A percentile compares a stretch with the other conserved stretches of the same genome.
Evolutionary conservation across 1,140 invertebrate genomes (phyloP).

Genomic region (Notospermus geniculatus): DNA sequence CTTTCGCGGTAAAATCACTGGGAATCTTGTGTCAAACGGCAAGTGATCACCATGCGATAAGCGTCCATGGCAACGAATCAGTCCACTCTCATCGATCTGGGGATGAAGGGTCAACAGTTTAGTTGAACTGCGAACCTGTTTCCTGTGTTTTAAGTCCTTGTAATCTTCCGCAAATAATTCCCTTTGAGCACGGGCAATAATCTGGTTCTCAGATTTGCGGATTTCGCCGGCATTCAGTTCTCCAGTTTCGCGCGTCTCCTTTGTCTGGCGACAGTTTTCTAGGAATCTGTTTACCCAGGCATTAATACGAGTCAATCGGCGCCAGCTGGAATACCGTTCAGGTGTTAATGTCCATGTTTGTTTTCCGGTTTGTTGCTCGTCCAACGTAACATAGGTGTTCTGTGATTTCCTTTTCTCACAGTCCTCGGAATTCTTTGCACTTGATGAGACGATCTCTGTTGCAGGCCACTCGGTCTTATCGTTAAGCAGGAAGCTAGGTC

Average conservation of each 20-base stretch:
- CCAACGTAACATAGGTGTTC: neutral
- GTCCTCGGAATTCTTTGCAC: neutral
- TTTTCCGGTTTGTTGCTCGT: too few relatives aligned
- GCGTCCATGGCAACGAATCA: slow-evolving; percentile 16
- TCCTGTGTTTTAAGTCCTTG: neutral
- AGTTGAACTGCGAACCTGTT: slow-evolving; percentile 2
- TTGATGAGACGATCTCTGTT: too few relatives aligned
- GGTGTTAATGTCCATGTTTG: too few relatives aligned
- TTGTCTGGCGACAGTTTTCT: too few relatives aligned
- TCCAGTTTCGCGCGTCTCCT: too few relatives aligned
- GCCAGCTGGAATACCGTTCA: too few relatives aligned
- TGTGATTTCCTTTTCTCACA: neutral
- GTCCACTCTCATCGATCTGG: slow-evolving; percentile 12
- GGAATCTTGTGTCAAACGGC: slow-evolving; percentile 13
- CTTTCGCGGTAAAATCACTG: slow-evolving; percentile 19
- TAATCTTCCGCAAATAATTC: slow-evolving; percentile 18
- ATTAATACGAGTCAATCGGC: neutral
- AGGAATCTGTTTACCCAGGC: too few relatives aligned
- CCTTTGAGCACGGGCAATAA: too few relatives aligned
- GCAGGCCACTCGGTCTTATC: neutral
- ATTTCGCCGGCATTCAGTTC: too few relatives aligned
- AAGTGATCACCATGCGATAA: slow-evolving; percentile 8
- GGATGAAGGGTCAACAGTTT: slow-evolving; percentile 14
- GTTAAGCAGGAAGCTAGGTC: neutral
- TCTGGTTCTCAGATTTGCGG: too few relatives aligned